These are phyloP conservation scores for Esox niger DNA, from an alignment of 2,113 vertebrate species.

Conservation along the genomic window DNA sequence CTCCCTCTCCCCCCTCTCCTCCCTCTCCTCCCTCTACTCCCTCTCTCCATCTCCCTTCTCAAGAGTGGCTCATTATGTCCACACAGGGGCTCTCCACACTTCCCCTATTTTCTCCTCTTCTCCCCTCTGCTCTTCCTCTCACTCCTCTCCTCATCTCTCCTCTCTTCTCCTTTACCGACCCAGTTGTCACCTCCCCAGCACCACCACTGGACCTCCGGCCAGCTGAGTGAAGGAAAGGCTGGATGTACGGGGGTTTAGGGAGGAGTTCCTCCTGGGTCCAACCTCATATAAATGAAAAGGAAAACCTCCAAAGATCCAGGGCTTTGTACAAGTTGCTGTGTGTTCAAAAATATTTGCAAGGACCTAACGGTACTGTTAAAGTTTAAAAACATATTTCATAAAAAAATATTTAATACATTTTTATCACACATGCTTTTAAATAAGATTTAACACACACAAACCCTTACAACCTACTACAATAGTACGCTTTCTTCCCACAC, in stretches of 20 bases:
- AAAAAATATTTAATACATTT: too few relatives aligned
- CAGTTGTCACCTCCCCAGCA: constrained; percentile 7
- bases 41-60: background rate
- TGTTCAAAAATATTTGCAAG: background rate
- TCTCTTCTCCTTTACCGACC: background rate
- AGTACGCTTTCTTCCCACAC: background rate
- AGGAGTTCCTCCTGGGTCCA: background rate
- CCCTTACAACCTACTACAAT: background rate
- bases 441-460: background rate
- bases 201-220: background rate
- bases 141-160: background rate
- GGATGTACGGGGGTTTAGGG: background rate
- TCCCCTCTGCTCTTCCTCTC: background rate
- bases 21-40: background rate
- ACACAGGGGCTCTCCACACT: background rate
- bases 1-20: background rate
- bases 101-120: background rate
- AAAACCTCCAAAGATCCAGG: background rate
- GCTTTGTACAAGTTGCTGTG: background rate
- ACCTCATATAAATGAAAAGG: background rate
- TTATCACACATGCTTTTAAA: background rate
- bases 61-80: constrained; percentile 8
- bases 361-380: too few relatives aligned
- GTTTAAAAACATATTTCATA: too few relatives aligned
- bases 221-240: background rate